Evolutionary conservation across 2,113 vertebrate species (phyloP), one percentile per base, ranked within the genome.

Genomic region (Xenopus laevis): DNA sequence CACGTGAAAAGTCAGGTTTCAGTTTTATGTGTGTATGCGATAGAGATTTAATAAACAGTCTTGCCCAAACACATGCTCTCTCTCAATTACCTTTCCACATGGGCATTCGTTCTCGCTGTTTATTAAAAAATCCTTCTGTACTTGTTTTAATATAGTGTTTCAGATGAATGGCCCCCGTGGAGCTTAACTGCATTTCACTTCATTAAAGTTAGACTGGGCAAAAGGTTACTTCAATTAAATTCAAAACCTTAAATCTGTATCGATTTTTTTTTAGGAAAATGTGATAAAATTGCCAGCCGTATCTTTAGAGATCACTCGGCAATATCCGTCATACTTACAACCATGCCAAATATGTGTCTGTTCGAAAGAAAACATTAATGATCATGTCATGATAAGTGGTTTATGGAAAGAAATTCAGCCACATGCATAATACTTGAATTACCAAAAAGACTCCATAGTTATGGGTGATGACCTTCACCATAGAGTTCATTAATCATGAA

Each of bases 221-320:
- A 92, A 92, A 92, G 88, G 91, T 91, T 90, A 89, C 85, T 87
- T 90, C 91, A 91, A 91, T 92, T 91, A 91, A 90, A 90, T 86
- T 84, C 87, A 88, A 88, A 91, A 88, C 84, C 84, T 85, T 88
- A 90, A 89, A 88, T 90, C 87, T 90, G 81, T 85, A 82, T 81
- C 78, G 84, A 86, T 89, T 89, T 88, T 89, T 89, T 88, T 81
- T 68, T 27, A 52, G 82, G 83, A 86, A 88, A 90, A 89, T 82
- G 79, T 86, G 84, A 82, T 85, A 86, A 88, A 89, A 91, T 89
- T 86, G 82, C 70, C 78, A 50, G 82, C 82, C 76, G 79, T 83
- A 84, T 89, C 85, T 84, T 88, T 84, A 75, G 82, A 88, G 88
- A 89, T 92, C 87, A 92, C 83, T 81, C 80, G 77, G 77, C 66